phyloP scores from a whole-genome alignment of 2,888 invertebrate genomes.

The Empis stercorea region DNA sequence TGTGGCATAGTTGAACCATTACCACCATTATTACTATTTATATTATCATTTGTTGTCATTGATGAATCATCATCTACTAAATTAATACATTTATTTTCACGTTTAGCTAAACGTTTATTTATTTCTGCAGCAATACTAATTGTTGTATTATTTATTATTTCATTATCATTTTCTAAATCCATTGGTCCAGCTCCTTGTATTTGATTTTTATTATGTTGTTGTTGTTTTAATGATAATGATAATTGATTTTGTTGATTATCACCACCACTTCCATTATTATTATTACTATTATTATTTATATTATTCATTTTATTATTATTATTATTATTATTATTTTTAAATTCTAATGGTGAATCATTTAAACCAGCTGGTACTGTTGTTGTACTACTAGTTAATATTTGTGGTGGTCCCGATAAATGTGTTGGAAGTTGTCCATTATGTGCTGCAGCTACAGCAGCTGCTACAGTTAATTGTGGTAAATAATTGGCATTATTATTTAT shows the following conservation, averaged over 20 bases:
- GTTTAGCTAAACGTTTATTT: not conserved
- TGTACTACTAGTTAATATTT: not conserved
- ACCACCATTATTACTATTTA: not conserved
- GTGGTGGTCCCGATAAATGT: not conserved
- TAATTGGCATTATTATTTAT: too few relatives aligned
- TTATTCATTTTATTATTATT: not conserved
- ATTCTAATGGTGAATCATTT: not conserved
- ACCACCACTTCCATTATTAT: not conserved
- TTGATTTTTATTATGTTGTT: not conserved
- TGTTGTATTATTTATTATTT: constrained; percentile 10
- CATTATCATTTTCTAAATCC: constrained; percentile 36
- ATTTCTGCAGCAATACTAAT: not conserved
- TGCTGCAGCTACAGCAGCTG: too few relatives aligned
- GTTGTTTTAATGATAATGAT: not conserved
- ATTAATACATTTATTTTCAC: not conserved
- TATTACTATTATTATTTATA: not conserved
- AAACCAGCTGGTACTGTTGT: not conserved
- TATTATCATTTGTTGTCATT: not conserved
- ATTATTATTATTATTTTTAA: not conserved
- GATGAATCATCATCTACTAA: not conserved
- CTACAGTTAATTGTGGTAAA: too few relatives aligned
- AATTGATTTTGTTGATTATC: not conserved
- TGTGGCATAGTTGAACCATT: not conserved
- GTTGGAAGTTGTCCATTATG: too few relatives aligned
- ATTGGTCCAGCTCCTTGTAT: constrained; percentile 39